Evolutionary conservation across 2,888 invertebrate species (phyloP), one percentile per base, ranked within the genome.

Genomic region (Gastracanthus pulcherrimus): DNA sequence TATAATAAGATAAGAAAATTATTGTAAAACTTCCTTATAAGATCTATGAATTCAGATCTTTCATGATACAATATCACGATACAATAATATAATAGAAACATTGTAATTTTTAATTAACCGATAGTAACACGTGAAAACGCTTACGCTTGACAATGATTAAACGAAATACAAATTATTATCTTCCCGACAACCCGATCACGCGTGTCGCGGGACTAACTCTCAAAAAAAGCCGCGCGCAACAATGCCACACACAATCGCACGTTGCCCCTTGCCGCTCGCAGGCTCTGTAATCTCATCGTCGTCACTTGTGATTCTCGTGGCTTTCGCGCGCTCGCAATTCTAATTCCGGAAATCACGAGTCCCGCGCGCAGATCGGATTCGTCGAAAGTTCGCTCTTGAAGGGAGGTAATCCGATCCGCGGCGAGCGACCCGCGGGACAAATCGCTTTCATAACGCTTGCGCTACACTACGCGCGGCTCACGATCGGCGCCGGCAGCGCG

Each of bases 321-420:
- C 36, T n/a, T 23, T 6, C 26, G 38, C n/a, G n/a, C 29, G 9
- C n/a, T 51, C 58, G 69, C 51, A 66, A 75, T 75, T 41, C 26
- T 34, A 31, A 76, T 60, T 69, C 69, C 76, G 76, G 76, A 76
- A 76, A 69, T 76, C 69, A 69, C 45, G 58, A 55, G 31, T 36
- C 23, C 29, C 62, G n/a, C n/a, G n/a, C n/a, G n/a, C n/a, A 16
- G 67, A 67, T 67, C 55, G 36, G 34, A 55, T 74, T 62, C 34
- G 74, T 64, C 76, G 67, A 76, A 76, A 76, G 76, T 76, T 38
- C 48, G 64, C 29, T 9, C 13, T 41, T 19, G 6, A 36, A 26
- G 67, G 38, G 29, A 51, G 66, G 76, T 62, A 64, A 74, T 45
- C n/a, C 62, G 51, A n/a, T 16, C 5, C 31, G 13, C 29, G 3